These are phyloP conservation scores for Toxotes chatareus DNA, from an alignment of 2,113 vertebrate species.

Conservation along the genomic window DNA sequence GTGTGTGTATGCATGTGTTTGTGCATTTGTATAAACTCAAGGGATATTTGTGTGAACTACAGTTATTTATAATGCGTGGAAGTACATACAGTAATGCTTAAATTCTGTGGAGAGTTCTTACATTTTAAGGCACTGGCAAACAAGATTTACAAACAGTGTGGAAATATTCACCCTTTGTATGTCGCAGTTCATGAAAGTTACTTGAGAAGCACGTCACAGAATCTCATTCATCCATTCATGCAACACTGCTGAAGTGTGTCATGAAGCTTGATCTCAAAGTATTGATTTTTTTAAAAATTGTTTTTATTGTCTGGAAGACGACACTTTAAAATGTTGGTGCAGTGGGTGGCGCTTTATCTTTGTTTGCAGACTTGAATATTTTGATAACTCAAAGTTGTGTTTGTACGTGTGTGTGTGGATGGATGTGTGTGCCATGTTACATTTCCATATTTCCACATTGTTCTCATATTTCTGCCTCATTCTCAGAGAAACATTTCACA, in stretches of 20 bases:
- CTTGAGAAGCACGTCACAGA: no score
- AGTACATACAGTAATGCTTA: background rate
- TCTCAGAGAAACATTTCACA: background rate
- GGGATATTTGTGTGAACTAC: conserved; percentile 7
- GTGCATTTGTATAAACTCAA: background rate
- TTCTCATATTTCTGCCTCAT: background rate
- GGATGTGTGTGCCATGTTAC: background rate
- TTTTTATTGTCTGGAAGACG: conserved; percentile 8
- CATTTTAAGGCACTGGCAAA: conserved; percentile 14
- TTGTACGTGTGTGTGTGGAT: background rate
- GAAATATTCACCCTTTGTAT: background rate
- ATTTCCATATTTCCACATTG: background rate
- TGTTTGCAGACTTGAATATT: background rate
- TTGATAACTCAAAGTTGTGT: background rate
- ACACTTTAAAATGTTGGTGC: background rate
- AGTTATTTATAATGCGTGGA: background rate
- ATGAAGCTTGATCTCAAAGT: background rate
- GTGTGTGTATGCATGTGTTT: background rate
- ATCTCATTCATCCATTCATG: no score
- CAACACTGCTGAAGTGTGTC: no score
- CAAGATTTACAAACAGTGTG: background rate
- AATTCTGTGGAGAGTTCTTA: background rate
- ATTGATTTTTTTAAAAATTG: conserved; percentile 2
- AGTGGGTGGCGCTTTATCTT: background rate
- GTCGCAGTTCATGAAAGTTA: no score